Evolutionary conservation across 1,140 invertebrate genomes (phyloP), one percentile per base, ranked within the genome.

Genomic region (Ceratina calcarata): DNA sequence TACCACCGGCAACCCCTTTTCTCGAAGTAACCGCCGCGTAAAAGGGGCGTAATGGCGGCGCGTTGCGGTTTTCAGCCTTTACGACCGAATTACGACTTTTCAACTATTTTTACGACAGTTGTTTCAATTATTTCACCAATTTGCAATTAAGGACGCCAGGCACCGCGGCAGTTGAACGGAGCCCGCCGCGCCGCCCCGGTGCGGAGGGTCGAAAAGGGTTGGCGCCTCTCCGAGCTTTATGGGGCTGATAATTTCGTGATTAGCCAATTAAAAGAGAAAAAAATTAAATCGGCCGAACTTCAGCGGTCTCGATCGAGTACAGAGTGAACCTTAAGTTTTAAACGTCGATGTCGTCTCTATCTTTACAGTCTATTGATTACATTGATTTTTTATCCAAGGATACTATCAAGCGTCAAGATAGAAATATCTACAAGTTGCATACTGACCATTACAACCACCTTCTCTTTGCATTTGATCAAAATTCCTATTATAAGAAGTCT

Each of bases 61-160:
- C 88, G 86, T 90, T 88, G 90, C 86, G 89, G 90, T 87, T 91
- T 89, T 89, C 85, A 87, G 89, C 86, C 86, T 91, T 92, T 91
- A 91, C 89, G 89, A 90, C 87, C 87, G 85, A 90, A 87, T 91
- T 91, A 91, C 90, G 89, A 92, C 86, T 91, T 91, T 89, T 87
- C 87, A 91, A 92, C 90, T 92, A 91, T 92, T 91, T 92, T 92
- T 92, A 92, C 90, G 90, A 91, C 88, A 91, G 90, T 91, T 91
- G 91, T 92, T 92, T 92, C 91, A 92, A 92, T 92, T 92, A 91
- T 92, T 92, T 91, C 87, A 88, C 91, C 89, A 91, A 91, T 92
- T 92, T 91, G 90, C 90, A 91, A 91, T 92, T 91, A 92, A 91
- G 89, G 90, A 84, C 79, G 74, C 78, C 83, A 79, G 78, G 32